Conservation (phyloP, 2,888 invertebrate genomes). For the Pachycephus smyrnensis region DNA sequence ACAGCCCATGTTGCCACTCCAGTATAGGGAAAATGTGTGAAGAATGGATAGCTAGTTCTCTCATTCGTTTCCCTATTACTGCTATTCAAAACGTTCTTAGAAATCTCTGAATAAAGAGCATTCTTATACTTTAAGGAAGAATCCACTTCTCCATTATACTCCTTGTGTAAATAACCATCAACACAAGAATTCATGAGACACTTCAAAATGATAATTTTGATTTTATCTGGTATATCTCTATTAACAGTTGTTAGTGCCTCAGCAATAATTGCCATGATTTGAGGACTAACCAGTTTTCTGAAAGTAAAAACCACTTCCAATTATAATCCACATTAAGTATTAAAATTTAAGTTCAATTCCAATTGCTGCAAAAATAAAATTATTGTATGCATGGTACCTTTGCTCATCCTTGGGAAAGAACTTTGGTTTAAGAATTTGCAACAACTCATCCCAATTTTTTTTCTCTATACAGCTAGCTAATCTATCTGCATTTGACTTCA, state of each 20-base stretch:
- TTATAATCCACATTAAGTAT: neutral
- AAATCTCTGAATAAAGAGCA: constrained; percentile 32
- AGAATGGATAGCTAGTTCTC: constrained; percentile 31
- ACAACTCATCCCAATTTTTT: constrained; percentile 47
- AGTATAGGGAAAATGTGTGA: constrained; percentile 51
- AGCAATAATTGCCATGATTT: constrained; percentile 48
- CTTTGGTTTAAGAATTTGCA: constrained; percentile 45
- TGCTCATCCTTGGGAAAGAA: constrained; percentile 40
- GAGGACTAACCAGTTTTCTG: constrained; percentile 41
- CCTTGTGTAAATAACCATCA: constrained; percentile 42
- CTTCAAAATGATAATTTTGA: constrained; percentile 52
- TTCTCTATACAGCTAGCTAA: constrained; percentile 19
- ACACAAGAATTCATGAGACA: constrained; percentile 58
- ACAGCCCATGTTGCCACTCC: constrained; percentile 46
- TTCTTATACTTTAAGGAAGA: constrained; percentile 13
- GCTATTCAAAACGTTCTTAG: constrained; percentile 12
- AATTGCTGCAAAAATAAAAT: too few relatives aligned
- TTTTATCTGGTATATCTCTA: constrained; percentile 32
- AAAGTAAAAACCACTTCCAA: constrained; percentile 18
- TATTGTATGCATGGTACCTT: constrained; percentile 22
- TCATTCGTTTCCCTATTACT: constrained; percentile 8
- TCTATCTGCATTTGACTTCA: too few relatives aligned
- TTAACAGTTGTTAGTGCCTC: constrained; percentile 39
- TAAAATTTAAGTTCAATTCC: neutral
- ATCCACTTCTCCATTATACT: constrained; percentile 25